Percentiles rank a stretch among this genome's conserved stretches.
phyloP scores from a whole-genome alignment of 2,113 vertebrate species.

The Microtus oregoni region DNA sequence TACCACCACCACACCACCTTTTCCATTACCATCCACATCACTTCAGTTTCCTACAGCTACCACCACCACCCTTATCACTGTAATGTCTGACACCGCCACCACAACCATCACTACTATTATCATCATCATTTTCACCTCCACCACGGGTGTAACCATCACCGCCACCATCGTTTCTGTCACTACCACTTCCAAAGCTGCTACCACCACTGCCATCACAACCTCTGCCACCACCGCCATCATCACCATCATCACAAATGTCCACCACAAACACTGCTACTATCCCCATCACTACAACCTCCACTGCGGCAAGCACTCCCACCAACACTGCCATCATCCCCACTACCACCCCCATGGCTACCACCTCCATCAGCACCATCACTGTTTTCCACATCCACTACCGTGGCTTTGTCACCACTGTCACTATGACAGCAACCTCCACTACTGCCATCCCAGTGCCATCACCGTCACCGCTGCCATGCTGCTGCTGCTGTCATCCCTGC shows the following conservation, averaged over 20 bases:
- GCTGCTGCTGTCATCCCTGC: accelerated
- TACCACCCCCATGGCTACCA: too few relatives aligned
- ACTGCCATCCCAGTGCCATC: accelerated
- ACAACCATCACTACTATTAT: neutral
- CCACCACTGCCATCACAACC: accelerated
- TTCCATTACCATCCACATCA: accelerated
- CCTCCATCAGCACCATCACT: neutral
- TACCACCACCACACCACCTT: accelerated
- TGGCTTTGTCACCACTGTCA: accelerated
- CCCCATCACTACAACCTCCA: too few relatives aligned
- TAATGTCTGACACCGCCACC: neutral
- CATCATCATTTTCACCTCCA: neutral
- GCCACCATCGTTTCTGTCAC: neutral
- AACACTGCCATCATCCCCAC: neutral
- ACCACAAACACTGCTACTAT: too few relatives aligned
- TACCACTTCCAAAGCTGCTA: neutral
- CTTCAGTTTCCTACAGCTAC: neutral
- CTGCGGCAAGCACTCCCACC: too few relatives aligned
- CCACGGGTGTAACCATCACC: accelerated
- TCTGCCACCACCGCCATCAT: neutral
- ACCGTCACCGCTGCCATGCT: accelerated
- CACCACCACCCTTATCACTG: neutral
- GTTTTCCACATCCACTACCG: too few relatives aligned
- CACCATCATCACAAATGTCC: too few relatives aligned
- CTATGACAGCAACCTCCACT: accelerated